Evolutionary conservation across 1,140 invertebrate genomes (phyloP).

Genomic region (Semibalanus balanoides): DNA sequence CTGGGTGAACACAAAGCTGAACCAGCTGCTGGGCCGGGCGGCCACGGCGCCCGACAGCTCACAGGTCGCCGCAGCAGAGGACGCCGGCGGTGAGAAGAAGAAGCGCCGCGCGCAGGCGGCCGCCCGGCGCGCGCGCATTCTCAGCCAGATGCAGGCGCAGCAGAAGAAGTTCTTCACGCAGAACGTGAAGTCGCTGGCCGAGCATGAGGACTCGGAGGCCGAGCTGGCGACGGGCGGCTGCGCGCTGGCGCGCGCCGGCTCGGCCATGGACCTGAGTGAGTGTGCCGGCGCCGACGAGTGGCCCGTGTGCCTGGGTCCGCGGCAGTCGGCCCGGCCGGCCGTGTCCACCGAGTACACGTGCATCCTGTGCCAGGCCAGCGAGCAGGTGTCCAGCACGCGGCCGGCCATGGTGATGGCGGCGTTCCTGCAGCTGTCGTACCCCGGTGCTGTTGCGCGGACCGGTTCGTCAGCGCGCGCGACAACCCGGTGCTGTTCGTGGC

Average conservation of each 20-base stretch:
- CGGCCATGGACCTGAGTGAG: background rate
- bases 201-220: background rate
- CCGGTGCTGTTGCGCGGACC: constrained; percentile 58
- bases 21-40: background rate
- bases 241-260: background rate
- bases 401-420: constrained; percentile 77
- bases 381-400: constrained; percentile 45
- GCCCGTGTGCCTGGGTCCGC: constrained; percentile 3
- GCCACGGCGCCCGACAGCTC: background rate
- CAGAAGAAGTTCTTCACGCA: background rate
- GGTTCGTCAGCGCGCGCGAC: constrained; percentile 21
- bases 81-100: background rate
- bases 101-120: background rate
- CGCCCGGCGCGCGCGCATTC: background rate
- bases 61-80: background rate
- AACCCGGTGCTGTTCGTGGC: constrained; percentile 41
- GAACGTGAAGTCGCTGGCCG: background rate
- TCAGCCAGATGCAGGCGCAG: background rate
- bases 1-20: constrained; percentile 48
- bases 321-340: background rate
- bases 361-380: constrained; percentile 93
- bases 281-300: background rate
- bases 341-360: constrained; percentile 51
- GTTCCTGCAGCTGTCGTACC: constrained; percentile 86
- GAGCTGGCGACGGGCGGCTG: background rate